Evolutionary conservation across 2,888 invertebrate species (phyloP).

Genomic region (Galeruca laticollis): DNA sequence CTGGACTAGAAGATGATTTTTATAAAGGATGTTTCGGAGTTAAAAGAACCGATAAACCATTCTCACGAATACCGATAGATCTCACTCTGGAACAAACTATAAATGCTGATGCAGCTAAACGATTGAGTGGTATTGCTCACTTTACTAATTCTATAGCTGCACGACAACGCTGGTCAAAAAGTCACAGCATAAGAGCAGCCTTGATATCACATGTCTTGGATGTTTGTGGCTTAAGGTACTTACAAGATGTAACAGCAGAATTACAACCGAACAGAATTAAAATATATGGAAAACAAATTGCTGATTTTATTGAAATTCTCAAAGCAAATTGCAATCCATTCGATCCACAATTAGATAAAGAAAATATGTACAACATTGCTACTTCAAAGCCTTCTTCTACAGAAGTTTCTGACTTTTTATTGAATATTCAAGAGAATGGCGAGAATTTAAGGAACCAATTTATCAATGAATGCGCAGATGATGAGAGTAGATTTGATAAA

Average conservation of each 20-base stretch:
- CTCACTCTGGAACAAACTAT: slow-evolving; percentile 19
- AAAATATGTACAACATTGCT: slow-evolving; percentile 48
- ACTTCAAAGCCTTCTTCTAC: slow-evolving; percentile 39
- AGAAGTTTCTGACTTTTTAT: slow-evolving; percentile 45
- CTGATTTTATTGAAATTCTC: slow-evolving; percentile 39
- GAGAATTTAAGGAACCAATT: slow-evolving; percentile 38
- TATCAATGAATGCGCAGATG: slow-evolving; percentile 43
- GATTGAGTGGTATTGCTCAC: neutral
- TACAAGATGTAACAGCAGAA: slow-evolving; percentile 16
- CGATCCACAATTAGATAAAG: slow-evolving; percentile 40
- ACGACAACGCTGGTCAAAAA: slow-evolving; percentile 3
- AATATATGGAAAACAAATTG: slow-evolving; percentile 33
- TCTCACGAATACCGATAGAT: slow-evolving; percentile 6
- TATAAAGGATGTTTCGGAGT: slow-evolving; percentile 13
- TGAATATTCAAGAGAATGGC: slow-evolving; percentile 51
- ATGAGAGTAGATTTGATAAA: too few species aligned
- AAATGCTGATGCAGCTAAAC: neutral
- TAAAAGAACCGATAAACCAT: slow-evolving; percentile 25
- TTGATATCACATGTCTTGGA: slow-evolving; percentile 1
- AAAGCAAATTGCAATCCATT: slow-evolving; percentile 49
- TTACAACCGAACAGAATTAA: slow-evolving; percentile 12
- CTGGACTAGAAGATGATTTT: slow-evolving; percentile 10
- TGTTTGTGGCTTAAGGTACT: slow-evolving; percentile 10
- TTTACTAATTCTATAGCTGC: slow-evolving; percentile 7
- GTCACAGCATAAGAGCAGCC: slow-evolving; percentile 6